Evolutionary conservation across 1,140 invertebrate genomes (phyloP), one percentile per base, ranked within the genome.

Genomic region (Bilobella aurantiaca): DNA sequence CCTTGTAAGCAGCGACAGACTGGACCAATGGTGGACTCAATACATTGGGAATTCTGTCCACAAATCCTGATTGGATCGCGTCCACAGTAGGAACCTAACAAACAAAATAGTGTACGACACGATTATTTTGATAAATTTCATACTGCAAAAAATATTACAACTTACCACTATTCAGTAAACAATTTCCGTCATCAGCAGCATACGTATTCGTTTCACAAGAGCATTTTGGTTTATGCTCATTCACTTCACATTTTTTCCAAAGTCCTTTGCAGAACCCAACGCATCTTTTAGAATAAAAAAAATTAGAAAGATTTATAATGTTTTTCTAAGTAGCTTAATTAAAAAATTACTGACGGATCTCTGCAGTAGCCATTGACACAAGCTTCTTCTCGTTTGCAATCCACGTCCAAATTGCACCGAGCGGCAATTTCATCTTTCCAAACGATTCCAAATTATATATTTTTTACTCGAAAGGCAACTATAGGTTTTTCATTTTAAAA

Each of bases 361-460:
- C 81, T 75, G 77, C 87, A 88, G 75, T 80, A 79, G 64, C 81
- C 81, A 72, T 79, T 79, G 72, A 85, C 77, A 79, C 86, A 88
- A 74, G 82, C 81, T 75, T 84, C 78, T 75, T 80, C 78, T 71
- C 83, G 80, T 73, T 79, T 81, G 78, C 86, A 88, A 71, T 87
- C 84, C 70, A 81, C 79, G 76, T 87, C 80, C 75, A 78, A 77
- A 72, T 80, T 81, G 79, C 83, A 84, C 75, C 76, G 77, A 75
- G 70, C 75, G 69, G 77, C 74, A 70, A 72, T 72, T 58, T 72
- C 67, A 53, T 72, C 70, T 68, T n/a, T n/a, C n/a, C n/a, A n/a
- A n/a, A n/a, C n/a, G n/a, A n/a, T n/a, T n/a, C n/a, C n/a, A n/a
- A 14, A 60, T 29, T 14, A 32, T 1, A 34, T 49, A 25, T 16